Evolutionary conservation across 2,888 invertebrate species (phyloP).

Genomic region (Oxytorus armatus): DNA sequence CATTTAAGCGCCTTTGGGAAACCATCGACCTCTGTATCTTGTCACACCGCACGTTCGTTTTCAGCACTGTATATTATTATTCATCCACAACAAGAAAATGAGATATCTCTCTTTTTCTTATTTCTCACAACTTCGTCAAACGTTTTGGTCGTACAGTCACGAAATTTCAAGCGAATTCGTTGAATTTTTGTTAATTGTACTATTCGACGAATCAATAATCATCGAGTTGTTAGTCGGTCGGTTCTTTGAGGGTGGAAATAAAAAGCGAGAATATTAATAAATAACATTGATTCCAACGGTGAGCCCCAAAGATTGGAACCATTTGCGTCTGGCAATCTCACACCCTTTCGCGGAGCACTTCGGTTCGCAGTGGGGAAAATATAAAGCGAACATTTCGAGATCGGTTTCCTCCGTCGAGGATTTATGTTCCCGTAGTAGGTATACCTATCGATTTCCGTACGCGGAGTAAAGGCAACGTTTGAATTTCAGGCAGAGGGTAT

Average conservation of each 20-base stretch:
- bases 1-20: conserved; percentile 56
- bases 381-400: conserved; percentile 5
- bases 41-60: conserved; percentile 8
- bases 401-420: conserved; percentile 31
- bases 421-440: conserved; percentile 20
- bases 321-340: neutral
- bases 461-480: conserved; percentile 5
- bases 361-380: too few relatives aligned
- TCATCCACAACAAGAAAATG: neutral
- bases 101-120: neutral
- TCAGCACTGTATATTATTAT: neutral
- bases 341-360: neutral
- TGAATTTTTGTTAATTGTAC: too few relatives aligned
- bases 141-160: too few relatives aligned
- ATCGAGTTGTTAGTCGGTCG: neutral
- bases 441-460: conserved; percentile 31
- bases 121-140: too few relatives aligned
- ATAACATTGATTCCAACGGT: neutral
- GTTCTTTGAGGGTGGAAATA: neutral
- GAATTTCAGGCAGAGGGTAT: conserved; percentile 8
- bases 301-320: neutral
- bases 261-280: neutral
- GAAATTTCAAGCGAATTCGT: too few relatives aligned
- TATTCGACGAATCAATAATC: neutral
- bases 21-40: conserved; percentile 41